A percentile compares a stretch with the other conserved stretches of the same genome.
phyloP scores from a whole-genome alignment of 2,888 invertebrate genomes.

The Neoaliturus tenellus region DNA sequence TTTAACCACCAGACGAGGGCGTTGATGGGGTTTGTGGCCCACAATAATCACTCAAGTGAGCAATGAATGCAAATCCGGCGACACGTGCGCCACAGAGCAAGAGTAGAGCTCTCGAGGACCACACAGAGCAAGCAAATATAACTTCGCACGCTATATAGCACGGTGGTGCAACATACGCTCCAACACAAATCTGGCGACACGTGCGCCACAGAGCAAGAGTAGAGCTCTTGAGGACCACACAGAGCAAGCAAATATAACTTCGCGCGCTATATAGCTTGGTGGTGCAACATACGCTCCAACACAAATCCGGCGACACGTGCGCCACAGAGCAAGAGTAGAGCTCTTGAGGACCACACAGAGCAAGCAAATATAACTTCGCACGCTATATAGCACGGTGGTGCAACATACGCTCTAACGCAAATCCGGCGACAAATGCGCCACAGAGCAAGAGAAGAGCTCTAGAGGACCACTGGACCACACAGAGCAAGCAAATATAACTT shows the following conservation, averaged over 20 bases:
- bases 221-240: not conserved
- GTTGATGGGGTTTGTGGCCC: slow-evolving; percentile 13
- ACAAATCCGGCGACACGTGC: not conserved
- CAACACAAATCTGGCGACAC: no score
- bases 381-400: no score
- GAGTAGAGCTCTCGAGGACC: not conserved
- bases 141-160: no score
- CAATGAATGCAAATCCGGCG: slow-evolving; percentile 16
- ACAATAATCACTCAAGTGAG: slow-evolving; percentile 26
- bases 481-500: no score
- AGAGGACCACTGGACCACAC: not conserved
- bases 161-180: no score
- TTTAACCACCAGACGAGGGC: not conserved
- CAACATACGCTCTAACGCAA: no score
- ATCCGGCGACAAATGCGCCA: not conserved
- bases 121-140: not conserved
- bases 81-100: slow-evolving; percentile 6
- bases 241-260: no score
- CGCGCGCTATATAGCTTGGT: no score
- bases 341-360: not conserved
- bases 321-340: not conserved
- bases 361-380: no score
- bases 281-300: no score
- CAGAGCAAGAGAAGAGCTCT: not conserved
- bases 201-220: not conserved